Evolutionary conservation across 2,888 invertebrate species (phyloP), one percentile per base, ranked within the genome.

Genomic region (Leptopilina drosophilae): DNA sequence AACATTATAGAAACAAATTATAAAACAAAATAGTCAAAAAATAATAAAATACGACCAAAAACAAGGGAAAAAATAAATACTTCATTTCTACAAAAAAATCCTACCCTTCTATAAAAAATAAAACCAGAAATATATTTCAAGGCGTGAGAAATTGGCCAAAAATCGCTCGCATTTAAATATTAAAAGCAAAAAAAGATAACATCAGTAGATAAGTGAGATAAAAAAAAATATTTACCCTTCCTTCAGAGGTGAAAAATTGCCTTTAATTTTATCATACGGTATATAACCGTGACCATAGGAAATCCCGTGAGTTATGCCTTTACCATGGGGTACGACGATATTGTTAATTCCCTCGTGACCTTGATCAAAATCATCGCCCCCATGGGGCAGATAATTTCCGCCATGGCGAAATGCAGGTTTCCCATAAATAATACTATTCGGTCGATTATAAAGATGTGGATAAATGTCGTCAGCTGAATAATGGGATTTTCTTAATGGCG

Each of bases 201-300:
- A 59, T 0, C 5, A 20, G 20, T 62, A 20, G 20, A 62, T 62
- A 33, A 33, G 33, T 33, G 33, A 33, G 33, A 15, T 62, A 15
- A 15, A 62, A 62, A n/a, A 62, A 20, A 81, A 84, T 81, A 82
- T 81, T 42, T 78, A 75, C 42, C 77, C 79, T 56, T 81, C 79
- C 8, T 79, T 80, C 46, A 81, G n/a, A 56, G 80, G 81, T 49
- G 76, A 78, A 8, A 82, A 83, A 66, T 80, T 83, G 15, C 85
- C 83, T 20, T 88, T 88, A 66, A 86, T 81, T 5, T 82, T 85
- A 7, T 87, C 89, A 77, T 88, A 89, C 4, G 91, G 90, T 1
- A 90, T 83, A 67, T 90, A 90, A 8, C 89, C 90, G 53, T 89
- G 88, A 5, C 90, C 89, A 67, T 84, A 90, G 1, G 88, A 78